phyloP scores from a whole-genome alignment of 2,797 vertebrate genomes.

The Manis crassicaudata region DNA sequence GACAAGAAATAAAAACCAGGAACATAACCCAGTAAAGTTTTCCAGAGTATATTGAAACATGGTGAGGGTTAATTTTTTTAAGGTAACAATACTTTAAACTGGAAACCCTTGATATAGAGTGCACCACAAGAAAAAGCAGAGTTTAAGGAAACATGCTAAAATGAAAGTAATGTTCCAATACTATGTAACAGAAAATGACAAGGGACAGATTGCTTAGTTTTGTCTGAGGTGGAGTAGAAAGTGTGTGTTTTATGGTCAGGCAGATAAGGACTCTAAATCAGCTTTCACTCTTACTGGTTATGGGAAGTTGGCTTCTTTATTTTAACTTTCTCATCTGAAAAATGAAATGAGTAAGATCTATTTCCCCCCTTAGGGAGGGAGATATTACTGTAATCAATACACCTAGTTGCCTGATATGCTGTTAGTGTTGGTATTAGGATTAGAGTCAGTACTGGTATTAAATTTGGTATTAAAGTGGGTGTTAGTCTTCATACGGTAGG shows the following conservation, averaged over 20 bases:
- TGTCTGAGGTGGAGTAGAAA: not conserved
- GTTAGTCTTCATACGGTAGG: not conserved
- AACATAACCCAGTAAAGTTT: not conserved
- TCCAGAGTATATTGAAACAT: not conserved
- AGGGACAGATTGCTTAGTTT: not conserved
- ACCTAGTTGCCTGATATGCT: not conserved
- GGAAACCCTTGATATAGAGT: not conserved
- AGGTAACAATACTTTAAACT: not conserved
- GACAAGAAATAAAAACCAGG: not conserved
- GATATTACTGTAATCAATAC: not conserved
- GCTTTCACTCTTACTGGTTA: not conserved
- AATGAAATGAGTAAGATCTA: not conserved
- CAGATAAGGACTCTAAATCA: not conserved
- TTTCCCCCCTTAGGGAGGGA: not conserved
- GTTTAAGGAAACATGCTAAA: not conserved
- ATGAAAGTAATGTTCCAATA: not conserved
- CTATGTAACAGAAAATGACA: not conserved
- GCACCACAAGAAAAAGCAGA: not conserved
- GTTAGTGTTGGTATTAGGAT: not conserved
- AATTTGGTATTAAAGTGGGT: not conserved
- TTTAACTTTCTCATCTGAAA: constrained; percentile 16
- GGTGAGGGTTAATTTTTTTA: not conserved
- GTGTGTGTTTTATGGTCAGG: not conserved
- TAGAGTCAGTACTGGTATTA: not conserved
- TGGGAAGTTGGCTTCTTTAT: not conserved